Base-by-base conservation (phyloP, 1,140 invertebrate genomes). In the Chironomus striatipennis region DNA sequence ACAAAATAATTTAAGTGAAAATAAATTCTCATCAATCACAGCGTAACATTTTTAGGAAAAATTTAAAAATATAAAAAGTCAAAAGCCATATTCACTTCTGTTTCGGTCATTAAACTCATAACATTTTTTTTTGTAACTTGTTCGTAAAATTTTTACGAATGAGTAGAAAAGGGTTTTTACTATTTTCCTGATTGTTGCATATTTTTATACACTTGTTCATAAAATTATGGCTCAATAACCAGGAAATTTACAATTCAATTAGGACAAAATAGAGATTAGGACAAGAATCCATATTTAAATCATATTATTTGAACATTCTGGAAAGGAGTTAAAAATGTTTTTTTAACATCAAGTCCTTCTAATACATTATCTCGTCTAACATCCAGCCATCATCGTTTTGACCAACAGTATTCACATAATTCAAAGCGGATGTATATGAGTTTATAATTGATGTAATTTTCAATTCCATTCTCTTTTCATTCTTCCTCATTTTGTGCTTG, bases 371-470 rank as follows among this genome's bases (percentile, higher is more conserved):
- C 10, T 57, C n/a, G 7, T 7, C n/a, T 10, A 12, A 57, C 2
- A 10, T 12, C 47, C 47, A n/a, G 2, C 2, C n/a, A 57, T 57
- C 10, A n/a, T 57, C 9, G 24, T 34, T 34, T 34, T 5, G 5
- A 34, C 2, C 24, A 34, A 34, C 24, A 34, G 5, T 34, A 34
- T 34, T 34, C 65, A 70, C 8, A 67, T 20, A 67, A 18, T 8
- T 2, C n/a, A 21, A 70, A 20, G 20, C 65, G 65, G 65, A 70
- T 70, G 65, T 70, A 18, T 70, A 70, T 70, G 65, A 70, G 18
- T 70, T 70, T 70, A 70, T 70, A 70, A 70, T 70, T 70, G 65
- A 70, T 70, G 17, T 70, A 70, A 70, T 70, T 70, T 70, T 70
- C 47, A 57, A 57, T 57, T 70, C 20, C 64, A 18, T 67, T 67